Conservation (phyloP, 1,140 invertebrate species). For the Stegodyphus mimosarum region DNA sequence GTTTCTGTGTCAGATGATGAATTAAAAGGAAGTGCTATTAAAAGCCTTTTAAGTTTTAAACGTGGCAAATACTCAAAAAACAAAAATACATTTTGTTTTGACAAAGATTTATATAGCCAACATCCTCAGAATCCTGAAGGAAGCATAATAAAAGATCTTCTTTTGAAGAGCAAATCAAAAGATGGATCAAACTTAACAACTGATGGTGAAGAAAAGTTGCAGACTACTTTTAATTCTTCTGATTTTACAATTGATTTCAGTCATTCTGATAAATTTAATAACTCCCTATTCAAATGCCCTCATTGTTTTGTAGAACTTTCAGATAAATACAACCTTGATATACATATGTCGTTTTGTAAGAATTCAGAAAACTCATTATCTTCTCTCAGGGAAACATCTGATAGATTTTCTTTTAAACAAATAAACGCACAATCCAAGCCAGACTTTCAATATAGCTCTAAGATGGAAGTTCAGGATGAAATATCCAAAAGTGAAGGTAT, state of each 20-base stretch:
- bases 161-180: slow-evolving; percentile 76
- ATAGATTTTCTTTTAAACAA: slow-evolving; percentile 3
- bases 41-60: slow-evolving; percentile 47
- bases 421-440: slow-evolving; percentile 31
- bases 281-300: background rate
- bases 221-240: background rate
- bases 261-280: background rate
- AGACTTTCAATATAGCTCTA: slow-evolving; percentile 20
- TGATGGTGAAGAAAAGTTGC: background rate
- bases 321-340: slow-evolving; percentile 23
- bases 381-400: slow-evolving; percentile 34
- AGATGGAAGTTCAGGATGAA: background rate
- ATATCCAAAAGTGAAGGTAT: background rate
- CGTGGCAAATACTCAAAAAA: slow-evolving; percentile 5
- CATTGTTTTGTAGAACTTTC: slow-evolving; percentile 13
- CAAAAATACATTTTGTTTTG: slow-evolving; percentile 17
- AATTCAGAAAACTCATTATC: background rate
- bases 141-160: slow-evolving; percentile 85
- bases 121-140: slow-evolving; percentile 71
- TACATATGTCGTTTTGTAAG: slow-evolving; percentile 1
- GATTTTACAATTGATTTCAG: background rate
- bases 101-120: slow-evolving; percentile 11
- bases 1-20: slow-evolving; percentile 42
- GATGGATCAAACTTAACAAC: slow-evolving; percentile 45
- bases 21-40: slow-evolving; percentile 49